Percentiles rank a stretch among this genome's conserved stretches.
phyloP scores from a whole-genome alignment of 2,113 vertebrate species.

The Steatornis caripensis region DNA sequence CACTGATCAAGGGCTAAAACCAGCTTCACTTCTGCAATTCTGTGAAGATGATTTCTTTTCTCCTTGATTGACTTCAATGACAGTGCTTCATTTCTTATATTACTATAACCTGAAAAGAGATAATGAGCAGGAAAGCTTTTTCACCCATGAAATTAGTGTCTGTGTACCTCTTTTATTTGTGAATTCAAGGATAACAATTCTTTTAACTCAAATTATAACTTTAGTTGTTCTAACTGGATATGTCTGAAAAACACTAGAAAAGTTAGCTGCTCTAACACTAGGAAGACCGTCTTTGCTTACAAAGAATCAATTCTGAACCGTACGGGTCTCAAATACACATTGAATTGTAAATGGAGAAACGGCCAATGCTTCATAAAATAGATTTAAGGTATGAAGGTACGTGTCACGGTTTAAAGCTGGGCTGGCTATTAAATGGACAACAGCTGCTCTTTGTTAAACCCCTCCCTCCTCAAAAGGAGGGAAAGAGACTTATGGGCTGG shows the following conservation, averaged over 20 bases:
- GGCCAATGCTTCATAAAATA: neutral
- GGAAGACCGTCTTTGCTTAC: neutral
- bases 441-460: no score
- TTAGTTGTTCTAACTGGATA: neutral
- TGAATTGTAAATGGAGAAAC: neutral
- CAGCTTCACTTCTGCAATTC: neutral
- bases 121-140: conserved; percentile 47
- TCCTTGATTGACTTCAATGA: conserved; percentile 66
- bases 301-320: neutral
- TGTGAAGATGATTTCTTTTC: conserved; percentile 7
- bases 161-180: conserved; percentile 8
- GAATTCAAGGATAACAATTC: conserved; percentile 39
- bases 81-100: neutral
- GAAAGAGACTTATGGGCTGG: no score
- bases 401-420: no score
- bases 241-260: neutral
- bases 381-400: neutral
- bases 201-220: conserved; percentile 23
- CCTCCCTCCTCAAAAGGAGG: no score
- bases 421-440: no score
- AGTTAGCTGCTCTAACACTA: neutral
- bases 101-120: conserved; percentile 38
- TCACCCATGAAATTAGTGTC: conserved; percentile 56
- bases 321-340: neutral
- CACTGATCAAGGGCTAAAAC: neutral